Base-by-base conservation (phyloP, 2,888 invertebrate species). In the Petrophora chlorosata region DNA sequence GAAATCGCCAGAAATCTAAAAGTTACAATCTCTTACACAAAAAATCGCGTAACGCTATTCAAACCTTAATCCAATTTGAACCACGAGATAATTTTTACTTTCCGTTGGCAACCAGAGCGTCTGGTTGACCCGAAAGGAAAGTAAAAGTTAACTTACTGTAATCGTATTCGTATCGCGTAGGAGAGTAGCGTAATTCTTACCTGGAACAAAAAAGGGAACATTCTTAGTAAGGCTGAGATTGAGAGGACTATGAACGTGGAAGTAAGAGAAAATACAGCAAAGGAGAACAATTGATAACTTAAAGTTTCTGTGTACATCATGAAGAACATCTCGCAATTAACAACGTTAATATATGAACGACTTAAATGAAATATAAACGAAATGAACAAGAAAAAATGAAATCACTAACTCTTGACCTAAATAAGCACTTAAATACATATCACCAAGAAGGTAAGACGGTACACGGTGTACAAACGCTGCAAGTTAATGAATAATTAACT, bases 161-260 rank as follows among this genome's bases (percentile, higher is more conserved):
- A 39, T 50, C 53, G 50, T 23, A 61, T 58, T 59, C 52, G 50
- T 32, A 57, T 33, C 56, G 33, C 56, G 43, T 50, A 71, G 47
- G 64, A 70, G 69, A 69, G 61, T 54, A 49, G 42, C 48, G 59
- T 68, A 59, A 70, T 69, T 68, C 73, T 77, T 77, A 78, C 78
- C 73, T 76, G 73, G 33, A 77, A 74, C 70, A 76, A 76, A 69
- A 46, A 61, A 67, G 53, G 48, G 65, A 49, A 69, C 57, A 67
- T 70, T n/a, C n/a, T n/a, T 35, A 70, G 69, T 72, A 67, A 14
- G 14, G 8, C 8, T 14, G 14, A 14, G 5, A 19, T n/a, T n/a
- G n/a, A n/a, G n/a, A n/a, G n/a, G n/a, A n/a, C n/a, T n/a, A n/a
- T n/a, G n/a, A n/a, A n/a, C n/a, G n/a, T n/a, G n/a, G n/a, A n/a